phyloP scores from a whole-genome alignment of 2,113 vertebrate species.

The Microcebus ravelobensis region DNA sequence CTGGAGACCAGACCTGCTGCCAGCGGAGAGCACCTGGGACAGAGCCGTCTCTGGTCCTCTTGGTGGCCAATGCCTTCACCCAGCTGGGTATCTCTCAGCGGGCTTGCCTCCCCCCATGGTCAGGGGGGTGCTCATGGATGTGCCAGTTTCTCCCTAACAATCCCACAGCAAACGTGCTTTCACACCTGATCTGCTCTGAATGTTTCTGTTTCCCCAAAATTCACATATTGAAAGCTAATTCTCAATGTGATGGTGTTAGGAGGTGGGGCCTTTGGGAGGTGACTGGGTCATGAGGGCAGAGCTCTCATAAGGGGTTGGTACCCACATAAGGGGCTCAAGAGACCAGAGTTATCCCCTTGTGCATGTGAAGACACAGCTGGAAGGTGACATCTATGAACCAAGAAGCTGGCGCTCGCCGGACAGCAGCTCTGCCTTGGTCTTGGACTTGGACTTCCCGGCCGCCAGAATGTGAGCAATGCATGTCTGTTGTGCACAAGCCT shows the following conservation, averaged over 20 bases:
- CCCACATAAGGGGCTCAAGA: neutral
- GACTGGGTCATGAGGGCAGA: neutral
- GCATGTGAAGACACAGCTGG: neutral
- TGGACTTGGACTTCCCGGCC: neutral
- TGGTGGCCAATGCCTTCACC: neutral
- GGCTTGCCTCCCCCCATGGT: rapidly evolving
- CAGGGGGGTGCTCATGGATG: neutral
- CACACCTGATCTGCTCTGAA: neutral
- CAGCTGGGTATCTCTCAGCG: neutral
- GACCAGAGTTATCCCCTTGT: neutral
- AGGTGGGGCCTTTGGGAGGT: neutral
- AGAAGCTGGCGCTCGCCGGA: neutral
- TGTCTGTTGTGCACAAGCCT: neutral
- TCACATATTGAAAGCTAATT: neutral
- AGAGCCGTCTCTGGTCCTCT: neutral
- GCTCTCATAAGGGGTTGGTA: neutral
- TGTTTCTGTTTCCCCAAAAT: neutral
- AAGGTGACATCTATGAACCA: neutral
- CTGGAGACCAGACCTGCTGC: neutral
- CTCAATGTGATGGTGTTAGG: neutral
- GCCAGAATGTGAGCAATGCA: neutral
- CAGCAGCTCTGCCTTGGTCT: neutral
- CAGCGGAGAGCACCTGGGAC: neutral
- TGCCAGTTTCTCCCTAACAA: neutral
- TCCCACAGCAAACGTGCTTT: neutral